phyloP scores from a whole-genome alignment of 1,140 invertebrate genomes.

The Sesamia nonagrioides region DNA sequence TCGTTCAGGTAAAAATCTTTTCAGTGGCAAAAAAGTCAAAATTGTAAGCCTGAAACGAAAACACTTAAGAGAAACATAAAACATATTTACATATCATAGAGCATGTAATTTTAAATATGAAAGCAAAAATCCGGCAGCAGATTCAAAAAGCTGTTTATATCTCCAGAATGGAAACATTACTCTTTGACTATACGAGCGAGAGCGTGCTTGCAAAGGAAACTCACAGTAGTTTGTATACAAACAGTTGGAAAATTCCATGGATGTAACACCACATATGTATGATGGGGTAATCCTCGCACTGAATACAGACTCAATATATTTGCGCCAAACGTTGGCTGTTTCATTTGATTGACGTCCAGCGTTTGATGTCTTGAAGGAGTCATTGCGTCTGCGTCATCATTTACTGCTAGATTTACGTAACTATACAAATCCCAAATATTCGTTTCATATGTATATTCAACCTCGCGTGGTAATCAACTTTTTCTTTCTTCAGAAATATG shows the following conservation, averaged over 20 bases:
- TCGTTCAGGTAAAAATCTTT: background rate
- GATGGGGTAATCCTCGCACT: conserved; percentile 25
- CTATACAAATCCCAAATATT: background rate
- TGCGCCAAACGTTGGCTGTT: conserved; percentile 8
- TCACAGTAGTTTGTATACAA: background rate
- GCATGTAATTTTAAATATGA: background rate
- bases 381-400: conserved; percentile 16
- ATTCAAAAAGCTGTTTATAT: conserved; percentile 33
- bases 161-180: conserved; percentile 14
- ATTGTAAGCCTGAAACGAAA: background rate
- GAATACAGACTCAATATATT: conserved; percentile 17
- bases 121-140: background rate
- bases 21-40: background rate
- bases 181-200: background rate
- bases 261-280: conserved; percentile 9
- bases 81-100: background rate
- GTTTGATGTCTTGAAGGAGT: conserved; percentile 10
- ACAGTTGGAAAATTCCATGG: conserved; percentile 29
- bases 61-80: background rate
- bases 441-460: background rate
- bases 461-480: background rate
- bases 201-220: conserved; percentile 4
- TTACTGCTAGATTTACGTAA: background rate
- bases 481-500: background rate
- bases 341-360: background rate